Percentiles rank a stretch among this genome's conserved stretches.
Evolutionary conservation across 1,140 invertebrate genomes (phyloP).

Genomic region (Nasonia vitripennis): DNA sequence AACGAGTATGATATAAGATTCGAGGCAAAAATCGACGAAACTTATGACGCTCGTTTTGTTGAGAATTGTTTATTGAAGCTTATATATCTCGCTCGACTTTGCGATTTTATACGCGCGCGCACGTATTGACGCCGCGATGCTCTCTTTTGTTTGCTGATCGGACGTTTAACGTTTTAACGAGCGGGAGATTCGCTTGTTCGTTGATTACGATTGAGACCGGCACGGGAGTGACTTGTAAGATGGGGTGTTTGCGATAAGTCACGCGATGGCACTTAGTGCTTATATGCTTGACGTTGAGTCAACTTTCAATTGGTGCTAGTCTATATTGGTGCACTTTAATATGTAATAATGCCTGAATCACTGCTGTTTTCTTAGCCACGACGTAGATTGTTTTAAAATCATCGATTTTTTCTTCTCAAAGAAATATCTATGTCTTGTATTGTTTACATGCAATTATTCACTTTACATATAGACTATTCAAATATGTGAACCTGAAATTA

Average conservation of each 20-base stretch:
- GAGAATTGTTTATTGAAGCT: neutral
- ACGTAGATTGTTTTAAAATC: too few species aligned
- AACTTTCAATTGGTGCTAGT: neutral
- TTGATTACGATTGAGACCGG: constrained; percentile 12
- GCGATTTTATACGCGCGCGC: neutral
- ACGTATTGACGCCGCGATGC: neutral
- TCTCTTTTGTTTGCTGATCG: constrained; percentile 1
- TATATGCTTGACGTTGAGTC: neutral
- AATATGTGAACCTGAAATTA: too few species aligned
- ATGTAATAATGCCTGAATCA: neutral
- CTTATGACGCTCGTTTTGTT: neutral
- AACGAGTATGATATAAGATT: constrained; percentile 7
- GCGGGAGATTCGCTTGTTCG: neutral
- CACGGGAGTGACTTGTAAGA: neutral
- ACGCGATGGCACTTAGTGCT: neutral
- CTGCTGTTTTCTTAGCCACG: too few species aligned
- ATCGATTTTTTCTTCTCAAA: too few species aligned
- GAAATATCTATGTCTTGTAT: too few species aligned
- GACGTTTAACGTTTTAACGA: constrained; percentile 5
- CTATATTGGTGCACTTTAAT: neutral
- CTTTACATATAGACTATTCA: too few species aligned
- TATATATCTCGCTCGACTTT: neutral
- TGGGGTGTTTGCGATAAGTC: neutral
- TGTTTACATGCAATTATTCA: too few species aligned
- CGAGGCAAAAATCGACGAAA: neutral